Evolutionary conservation across 2,113 vertebrate species (phyloP).

Genomic region (Eretmochelys imbricata): DNA sequence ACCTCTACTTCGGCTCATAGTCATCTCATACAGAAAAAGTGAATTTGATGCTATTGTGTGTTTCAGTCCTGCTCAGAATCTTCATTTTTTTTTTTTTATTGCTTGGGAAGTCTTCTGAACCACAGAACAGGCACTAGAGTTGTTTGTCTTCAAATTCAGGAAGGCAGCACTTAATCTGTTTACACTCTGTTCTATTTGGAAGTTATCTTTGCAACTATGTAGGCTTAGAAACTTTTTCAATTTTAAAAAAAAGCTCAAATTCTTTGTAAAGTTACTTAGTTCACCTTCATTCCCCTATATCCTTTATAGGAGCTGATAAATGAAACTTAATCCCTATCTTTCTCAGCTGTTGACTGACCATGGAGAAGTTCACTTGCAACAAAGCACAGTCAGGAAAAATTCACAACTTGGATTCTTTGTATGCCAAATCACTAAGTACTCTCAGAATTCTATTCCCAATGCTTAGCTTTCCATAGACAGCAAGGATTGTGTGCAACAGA

Average conservation of each 20-base stretch:
- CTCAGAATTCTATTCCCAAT: not conserved
- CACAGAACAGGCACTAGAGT: not conserved
- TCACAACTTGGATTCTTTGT: not conserved
- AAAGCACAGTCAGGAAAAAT: not conserved
- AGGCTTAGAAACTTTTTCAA: not conserved
- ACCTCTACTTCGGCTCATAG: not conserved
- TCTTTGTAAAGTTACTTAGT: not conserved
- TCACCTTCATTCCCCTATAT: not conserved
- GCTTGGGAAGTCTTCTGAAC: not conserved
- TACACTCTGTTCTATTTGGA: not conserved
- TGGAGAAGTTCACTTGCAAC: not conserved
- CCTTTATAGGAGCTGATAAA: not conserved
- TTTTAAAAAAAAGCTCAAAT: not conserved
- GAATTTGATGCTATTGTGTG: not conserved
- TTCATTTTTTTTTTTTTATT: not conserved
- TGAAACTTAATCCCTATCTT: not conserved
- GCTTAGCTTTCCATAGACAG: not conserved
- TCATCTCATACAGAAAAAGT: not conserved
- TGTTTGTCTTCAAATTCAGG: not conserved
- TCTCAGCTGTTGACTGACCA: not conserved
- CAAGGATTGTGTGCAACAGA: not conserved
- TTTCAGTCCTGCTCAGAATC: not conserved
- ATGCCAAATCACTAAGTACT: not conserved
- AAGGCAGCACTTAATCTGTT: not conserved
- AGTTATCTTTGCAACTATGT: not conserved